Conservation (phyloP, 2,888 invertebrate species). For the Tetropium fuscum region DNA sequence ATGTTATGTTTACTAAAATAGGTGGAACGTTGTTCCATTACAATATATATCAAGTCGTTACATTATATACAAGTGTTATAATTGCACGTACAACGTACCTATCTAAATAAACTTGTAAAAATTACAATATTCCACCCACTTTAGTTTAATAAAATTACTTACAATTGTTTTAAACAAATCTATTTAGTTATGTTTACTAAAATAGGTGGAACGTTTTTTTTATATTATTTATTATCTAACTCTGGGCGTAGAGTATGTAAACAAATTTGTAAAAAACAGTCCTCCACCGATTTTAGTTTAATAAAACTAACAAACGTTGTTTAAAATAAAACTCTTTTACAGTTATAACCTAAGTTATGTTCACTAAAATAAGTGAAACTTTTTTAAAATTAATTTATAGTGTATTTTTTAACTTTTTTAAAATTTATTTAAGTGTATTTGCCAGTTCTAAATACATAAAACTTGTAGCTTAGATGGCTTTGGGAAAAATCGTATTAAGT, state of each 20-base stretch:
- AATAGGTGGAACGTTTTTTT: constrained; percentile 1
- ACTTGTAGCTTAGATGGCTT: no score
- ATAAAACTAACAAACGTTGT: not conserved
- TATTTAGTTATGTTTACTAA: not conserved
- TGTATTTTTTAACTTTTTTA: not conserved
- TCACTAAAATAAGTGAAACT: not conserved
- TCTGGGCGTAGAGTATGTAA: not conserved
- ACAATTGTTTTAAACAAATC: not conserved
- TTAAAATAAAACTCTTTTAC: not conserved
- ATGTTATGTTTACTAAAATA: no score
- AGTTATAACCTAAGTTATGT: not conserved
- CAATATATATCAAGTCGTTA: no score
- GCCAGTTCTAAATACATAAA: not conserved
- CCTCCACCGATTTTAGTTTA: constrained; percentile 2
- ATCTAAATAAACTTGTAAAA: not conserved
- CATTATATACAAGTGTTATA: no score
- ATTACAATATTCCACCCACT: not conserved
- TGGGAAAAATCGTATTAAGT: no score
- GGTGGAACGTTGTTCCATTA: no score
- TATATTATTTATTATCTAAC: not conserved
- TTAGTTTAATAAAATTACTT: not conserved
- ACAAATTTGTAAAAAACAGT: not conserved
- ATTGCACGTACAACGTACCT: not conserved
- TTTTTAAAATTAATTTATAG: not conserved
- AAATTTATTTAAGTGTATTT: no score